Evolutionary conservation across 2,888 invertebrate genomes (phyloP).

Genomic region (Lordiphosa andalusiaca): DNA sequence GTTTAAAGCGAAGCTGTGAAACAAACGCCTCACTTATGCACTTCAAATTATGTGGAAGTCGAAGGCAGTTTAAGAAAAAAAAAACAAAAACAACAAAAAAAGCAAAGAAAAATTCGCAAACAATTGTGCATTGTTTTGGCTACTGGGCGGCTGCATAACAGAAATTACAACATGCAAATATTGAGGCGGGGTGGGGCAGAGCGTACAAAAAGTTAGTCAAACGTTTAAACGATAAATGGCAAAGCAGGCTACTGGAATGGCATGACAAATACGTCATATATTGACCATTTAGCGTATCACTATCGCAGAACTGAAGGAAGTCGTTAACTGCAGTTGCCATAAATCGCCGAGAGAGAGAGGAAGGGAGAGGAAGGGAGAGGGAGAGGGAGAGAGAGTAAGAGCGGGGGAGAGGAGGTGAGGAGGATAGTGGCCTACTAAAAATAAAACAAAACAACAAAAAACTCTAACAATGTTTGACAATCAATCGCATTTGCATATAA

Average conservation of each 20-base stretch:
- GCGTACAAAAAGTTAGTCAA: slow-evolving; percentile 42
- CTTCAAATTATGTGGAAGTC: slow-evolving; percentile 29
- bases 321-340: slow-evolving; percentile 68
- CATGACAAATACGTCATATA: slow-evolving; percentile 69
- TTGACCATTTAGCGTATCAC: slow-evolving; percentile 71
- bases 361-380: slow-evolving; percentile 10
- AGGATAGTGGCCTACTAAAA: slow-evolving; percentile 8
- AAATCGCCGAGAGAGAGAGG: slow-evolving; percentile 19
- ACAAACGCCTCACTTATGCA: slow-evolving; percentile 32
- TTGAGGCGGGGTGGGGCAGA: slow-evolving; percentile 20
- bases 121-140: slow-evolving; percentile 68
- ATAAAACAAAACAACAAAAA: slow-evolving; percentile 19
- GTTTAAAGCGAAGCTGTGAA: slow-evolving; percentile 37
- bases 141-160: slow-evolving; percentile 48
- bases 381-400: slow-evolving; percentile 2
- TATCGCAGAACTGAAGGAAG: slow-evolving; percentile 55
- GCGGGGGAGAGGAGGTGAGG: background rate
- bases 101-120: slow-evolving; percentile 37
- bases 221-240: slow-evolving; percentile 51
- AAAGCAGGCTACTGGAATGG: slow-evolving; percentile 31
- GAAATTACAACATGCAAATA: slow-evolving; percentile 71
- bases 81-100: slow-evolving; percentile 17
- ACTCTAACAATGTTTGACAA: slow-evolving; percentile 31
- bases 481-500: slow-evolving; percentile 42
- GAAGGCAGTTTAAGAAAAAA: slow-evolving; percentile 13